Evolutionary conservation across 2,888 invertebrate genomes (phyloP).

Genomic region (Selenia dentaria): DNA sequence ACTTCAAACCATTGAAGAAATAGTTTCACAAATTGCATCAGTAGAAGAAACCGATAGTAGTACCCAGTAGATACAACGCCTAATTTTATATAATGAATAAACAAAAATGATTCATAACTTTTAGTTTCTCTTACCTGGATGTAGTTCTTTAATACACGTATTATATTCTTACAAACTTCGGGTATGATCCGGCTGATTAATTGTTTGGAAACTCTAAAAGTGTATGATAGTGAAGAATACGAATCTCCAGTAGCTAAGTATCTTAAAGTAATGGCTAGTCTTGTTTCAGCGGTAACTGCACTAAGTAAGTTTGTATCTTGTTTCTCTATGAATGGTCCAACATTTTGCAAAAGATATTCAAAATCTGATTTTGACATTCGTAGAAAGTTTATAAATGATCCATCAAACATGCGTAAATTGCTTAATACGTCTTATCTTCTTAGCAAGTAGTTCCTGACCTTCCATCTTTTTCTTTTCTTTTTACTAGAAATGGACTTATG

Average conservation of each 20-base stretch:
- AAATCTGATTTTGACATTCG: background rate
- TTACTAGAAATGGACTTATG: background rate
- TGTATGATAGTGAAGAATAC: slow-evolving; percentile 19
- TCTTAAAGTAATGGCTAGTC: slow-evolving; percentile 31
- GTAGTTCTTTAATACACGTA: slow-evolving; percentile 9
- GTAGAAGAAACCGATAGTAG: no score
- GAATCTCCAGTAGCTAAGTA: slow-evolving; percentile 33
- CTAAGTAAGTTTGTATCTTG: background rate
- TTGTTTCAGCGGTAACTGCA: slow-evolving; percentile 21
- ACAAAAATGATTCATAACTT: no score
- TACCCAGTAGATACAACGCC: no score
- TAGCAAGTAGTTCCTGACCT: background rate
- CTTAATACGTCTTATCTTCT: background rate
- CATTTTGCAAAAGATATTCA: background rate
- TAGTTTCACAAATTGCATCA: slow-evolving; percentile 16
- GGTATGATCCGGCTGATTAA: slow-evolving; percentile 11
- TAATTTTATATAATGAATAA: no score
- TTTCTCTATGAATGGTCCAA: background rate
- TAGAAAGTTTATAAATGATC: background rate
- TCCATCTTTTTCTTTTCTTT: background rate
- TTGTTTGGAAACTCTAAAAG: slow-evolving; percentile 19
- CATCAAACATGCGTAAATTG: background rate
- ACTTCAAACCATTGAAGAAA: slow-evolving; percentile 3
- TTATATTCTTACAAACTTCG: slow-evolving; percentile 9
- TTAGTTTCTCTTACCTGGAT: slow-evolving; percentile 20